Evolutionary conservation across 2,113 vertebrate genomes (phyloP), one percentile per base, ranked within the genome.

Genomic region (Heterochromis multidens): DNA sequence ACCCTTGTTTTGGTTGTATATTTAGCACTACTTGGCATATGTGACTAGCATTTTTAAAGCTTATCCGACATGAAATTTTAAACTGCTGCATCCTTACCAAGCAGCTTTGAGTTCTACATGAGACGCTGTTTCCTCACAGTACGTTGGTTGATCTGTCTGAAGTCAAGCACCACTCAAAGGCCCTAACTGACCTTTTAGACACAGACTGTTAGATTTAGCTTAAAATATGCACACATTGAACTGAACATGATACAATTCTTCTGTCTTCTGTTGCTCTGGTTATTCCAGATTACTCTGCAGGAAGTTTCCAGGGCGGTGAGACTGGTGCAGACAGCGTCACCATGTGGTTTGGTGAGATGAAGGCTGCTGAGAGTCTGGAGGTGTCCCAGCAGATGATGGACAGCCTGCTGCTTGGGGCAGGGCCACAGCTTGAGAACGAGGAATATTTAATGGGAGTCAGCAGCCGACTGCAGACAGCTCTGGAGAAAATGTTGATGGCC

Each of bases 401-500:
- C 83, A 93, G 92, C 80, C 93, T 95, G 25, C 91, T 96, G 81
- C 54, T 93, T 54, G 97, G 95, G 25, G 83, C 93, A 16, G 97
- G 96, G 90, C 89, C 97, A 46, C 97, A 97, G 88, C 94, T 96
- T 5, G 96, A 98, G 91, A 97, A 96, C 37, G 97, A 98, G 92
- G 97, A 97, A 56, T 91, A 96, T 33, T 35, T 98, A 79, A 92
- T 97, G 87, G 96, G 95, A 79, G 95, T 98, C 89, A 97, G 97
- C 89, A 91, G 94, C 89, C 97, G 98, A 60, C 96, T 99, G 23
- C 98, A 99, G 40, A 95, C 94, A 0, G 97, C 97, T 49, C 96
- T 99, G 91, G 97, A 98, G 94, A 98, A 98, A 89, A 97, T 99
- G 84, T 87, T 99, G 54, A 96, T 97, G 95, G 95, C 97, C 85